Base-by-base conservation (phyloP, 2,888 invertebrate genomes). In the Melikaiella ostensackeni region DNA sequence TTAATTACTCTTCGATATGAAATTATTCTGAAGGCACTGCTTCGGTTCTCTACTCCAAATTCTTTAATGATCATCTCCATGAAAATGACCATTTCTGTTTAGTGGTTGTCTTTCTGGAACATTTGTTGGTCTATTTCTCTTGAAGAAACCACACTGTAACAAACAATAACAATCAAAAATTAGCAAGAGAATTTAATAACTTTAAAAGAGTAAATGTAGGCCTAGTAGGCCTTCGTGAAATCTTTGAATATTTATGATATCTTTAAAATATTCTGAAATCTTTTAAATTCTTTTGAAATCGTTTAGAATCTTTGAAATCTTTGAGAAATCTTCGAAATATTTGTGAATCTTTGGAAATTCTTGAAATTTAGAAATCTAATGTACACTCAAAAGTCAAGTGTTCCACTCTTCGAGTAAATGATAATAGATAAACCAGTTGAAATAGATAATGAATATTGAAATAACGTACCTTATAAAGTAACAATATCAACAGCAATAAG, bases 101-200 rank as follows among this genome's bases (percentile, higher is more conserved):
- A 97, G 92, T 2, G 97, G 97, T 89, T 97, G 96, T 74, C 97
- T 94, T 93, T 97, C 97, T 62, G 96, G 95, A 85, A 96, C 95
- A 90, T 95, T 95, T n/a, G 89, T 89, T 70, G 97, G 97, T 35
- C 98, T 95, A 92, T 97, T 97, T 89, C 98, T 94, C 90, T 97
- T 97, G 93, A 98, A 98, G 95, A 98, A 98, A 80, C 98, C 98
- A 91, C 96, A 96, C 97, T 98, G 92, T 42, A 93, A 92, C 79
- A 77, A 77, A 79, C 82, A 74, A 80, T 21, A 2, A n/a, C 16
- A 24, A 77, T 59, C n/a, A 16, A 30, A 38, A 76, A 73, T 64
- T 21, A 27, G 21, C 24, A 21, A 13, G 1, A 33, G 8, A 50
- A 73, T 61, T 77, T 62, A 0, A 42, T 9, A 4, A 33, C 7